Percentiles rank a stretch among this genome's conserved stretches.
Evolutionary conservation across 2,113 vertebrate genomes (phyloP).

Genomic region (Heptranchias perlo): DNA sequence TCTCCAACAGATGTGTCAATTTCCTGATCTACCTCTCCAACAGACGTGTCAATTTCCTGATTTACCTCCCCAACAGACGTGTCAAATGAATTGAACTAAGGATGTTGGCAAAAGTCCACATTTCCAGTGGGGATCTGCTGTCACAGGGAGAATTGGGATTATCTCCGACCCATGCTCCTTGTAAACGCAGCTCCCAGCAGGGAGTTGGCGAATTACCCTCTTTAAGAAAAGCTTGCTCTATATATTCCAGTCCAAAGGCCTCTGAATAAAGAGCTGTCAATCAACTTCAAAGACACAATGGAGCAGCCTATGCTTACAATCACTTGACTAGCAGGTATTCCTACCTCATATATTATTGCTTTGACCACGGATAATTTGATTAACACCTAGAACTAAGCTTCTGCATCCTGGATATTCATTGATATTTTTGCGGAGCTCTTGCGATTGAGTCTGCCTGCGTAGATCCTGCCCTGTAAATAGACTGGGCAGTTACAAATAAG

Average conservation of each 20-base stretch:
- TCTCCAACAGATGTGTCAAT: neutral
- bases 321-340: neutral
- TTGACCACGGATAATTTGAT: neutral
- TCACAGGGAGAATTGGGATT: neutral
- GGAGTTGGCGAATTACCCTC: neutral
- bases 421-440: neutral
- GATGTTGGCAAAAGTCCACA: neutral
- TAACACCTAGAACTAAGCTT: neutral
- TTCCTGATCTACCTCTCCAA: no score
- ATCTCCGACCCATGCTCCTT: neutral
- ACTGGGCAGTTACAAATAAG: neutral
- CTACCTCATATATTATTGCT: neutral
- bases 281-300: neutral
- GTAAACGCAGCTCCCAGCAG: neutral
- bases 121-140: neutral
- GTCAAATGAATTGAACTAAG: neutral
- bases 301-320: neutral
- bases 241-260: neutral
- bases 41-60: no score
- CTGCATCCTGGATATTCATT: neutral
- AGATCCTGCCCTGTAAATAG: neutral
- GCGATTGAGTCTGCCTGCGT: neutral
- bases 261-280: neutral
- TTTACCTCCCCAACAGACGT: no score
- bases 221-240: neutral